Conservation (phyloP, 2,797 vertebrate species). For the Vultur gryphus region DNA sequence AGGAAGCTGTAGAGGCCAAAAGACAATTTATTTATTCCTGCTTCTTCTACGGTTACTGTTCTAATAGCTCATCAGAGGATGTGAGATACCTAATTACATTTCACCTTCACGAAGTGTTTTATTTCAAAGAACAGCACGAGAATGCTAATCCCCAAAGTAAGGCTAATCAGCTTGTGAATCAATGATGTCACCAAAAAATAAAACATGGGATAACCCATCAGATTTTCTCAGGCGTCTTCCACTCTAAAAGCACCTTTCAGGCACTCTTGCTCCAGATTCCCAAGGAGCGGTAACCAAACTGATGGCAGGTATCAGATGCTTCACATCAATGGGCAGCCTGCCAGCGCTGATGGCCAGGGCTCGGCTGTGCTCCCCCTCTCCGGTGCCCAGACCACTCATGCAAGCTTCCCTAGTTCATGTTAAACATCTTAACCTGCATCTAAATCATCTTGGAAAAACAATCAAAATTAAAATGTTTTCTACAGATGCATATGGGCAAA, state of each 20-base stretch:
- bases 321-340: not conserved
- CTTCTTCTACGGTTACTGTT: not conserved
- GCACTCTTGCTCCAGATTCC: not conserved
- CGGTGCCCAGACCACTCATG: accelerated
- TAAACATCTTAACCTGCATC: not conserved
- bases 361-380: not conserved
- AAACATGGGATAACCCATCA: not conserved
- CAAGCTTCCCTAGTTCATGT: not conserved
- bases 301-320: not conserved
- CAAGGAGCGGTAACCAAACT: not conserved
- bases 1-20: not conserved
- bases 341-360: not conserved
- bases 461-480: not conserved
- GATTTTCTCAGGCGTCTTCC: not conserved
- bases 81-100: not conserved
- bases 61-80: not conserved
- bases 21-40: not conserved
- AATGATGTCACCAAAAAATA: not conserved
- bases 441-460: not conserved
- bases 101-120: not conserved
- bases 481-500: not conserved
- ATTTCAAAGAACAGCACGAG: not conserved
- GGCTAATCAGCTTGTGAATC: not conserved
- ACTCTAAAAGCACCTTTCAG: not conserved
- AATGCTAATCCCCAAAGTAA: not conserved